Conservation (phyloP, 2,888 invertebrate genomes). For the Caenorhabditis sulstoni region DNA sequence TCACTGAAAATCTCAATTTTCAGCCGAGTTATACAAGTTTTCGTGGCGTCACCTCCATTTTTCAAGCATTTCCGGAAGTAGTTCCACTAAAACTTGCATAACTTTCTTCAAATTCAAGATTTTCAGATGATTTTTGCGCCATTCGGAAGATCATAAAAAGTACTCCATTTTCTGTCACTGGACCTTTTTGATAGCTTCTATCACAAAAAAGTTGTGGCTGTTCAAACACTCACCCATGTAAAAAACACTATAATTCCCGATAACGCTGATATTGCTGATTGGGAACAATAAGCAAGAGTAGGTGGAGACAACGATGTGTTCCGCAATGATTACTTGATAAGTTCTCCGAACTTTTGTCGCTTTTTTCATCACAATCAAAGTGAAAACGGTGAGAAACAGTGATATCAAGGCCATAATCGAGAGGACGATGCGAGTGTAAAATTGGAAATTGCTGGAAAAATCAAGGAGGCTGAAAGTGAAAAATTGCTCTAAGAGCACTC, state of each 20-base stretch:
- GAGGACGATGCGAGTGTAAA: background rate
- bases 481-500: background rate
- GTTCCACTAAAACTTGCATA: too few relatives aligned
- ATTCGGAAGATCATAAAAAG: background rate
- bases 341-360: background rate
- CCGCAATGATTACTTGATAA: slow-evolving; percentile 1
- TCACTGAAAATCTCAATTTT: too few relatives aligned
- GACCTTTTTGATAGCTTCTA: background rate
- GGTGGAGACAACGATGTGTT: background rate
- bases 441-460: too few relatives aligned
- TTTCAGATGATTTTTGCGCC: background rate
- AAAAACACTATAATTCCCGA: slow-evolving; percentile 1
- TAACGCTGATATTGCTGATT: background rate
- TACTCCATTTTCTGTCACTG: too few relatives aligned
- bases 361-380: background rate
- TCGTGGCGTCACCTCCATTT: too few relatives aligned
- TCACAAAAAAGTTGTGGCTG: too few relatives aligned
- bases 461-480: background rate
- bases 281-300: background rate
- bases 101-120: too few relatives aligned
- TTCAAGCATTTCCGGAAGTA: too few relatives aligned
- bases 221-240: slow-evolving; percentile 1
- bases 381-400: background rate
- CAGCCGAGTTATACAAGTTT: too few relatives aligned
- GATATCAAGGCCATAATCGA: background rate